phyloP scores from a whole-genome alignment of 2,888 invertebrate species.

The Philonicus albiceps region DNA sequence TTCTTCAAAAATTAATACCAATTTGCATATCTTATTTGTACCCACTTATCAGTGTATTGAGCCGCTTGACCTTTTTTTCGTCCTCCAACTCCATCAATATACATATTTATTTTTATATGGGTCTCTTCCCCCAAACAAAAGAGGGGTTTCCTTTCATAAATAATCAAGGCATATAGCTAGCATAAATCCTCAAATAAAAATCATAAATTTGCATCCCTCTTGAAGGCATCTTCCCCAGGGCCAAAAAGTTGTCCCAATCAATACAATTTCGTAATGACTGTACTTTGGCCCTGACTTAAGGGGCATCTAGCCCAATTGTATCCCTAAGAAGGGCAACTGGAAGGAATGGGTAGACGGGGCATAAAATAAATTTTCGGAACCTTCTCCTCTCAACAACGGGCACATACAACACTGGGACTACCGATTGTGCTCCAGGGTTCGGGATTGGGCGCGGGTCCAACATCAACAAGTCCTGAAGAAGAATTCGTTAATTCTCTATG shows the following conservation, averaged over 20 bases:
- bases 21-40: neutral
- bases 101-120: neutral
- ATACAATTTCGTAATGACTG: neutral
- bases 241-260: neutral
- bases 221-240: neutral
- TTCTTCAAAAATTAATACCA: neutral
- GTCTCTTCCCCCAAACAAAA: neutral
- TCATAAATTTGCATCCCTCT: neutral
- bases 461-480: constrained; percentile 14
- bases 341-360: neutral
- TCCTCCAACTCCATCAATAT: neutral
- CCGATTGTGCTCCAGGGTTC: neutral
- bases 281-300: neutral
- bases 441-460: neutral
- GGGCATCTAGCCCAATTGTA: neutral
- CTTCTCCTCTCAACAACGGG: neutral
- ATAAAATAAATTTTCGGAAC: neutral
- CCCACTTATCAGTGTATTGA: neutral
- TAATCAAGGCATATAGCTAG: neutral
- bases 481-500: constrained; percentile 9
- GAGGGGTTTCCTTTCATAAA: neutral
- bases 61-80: neutral
- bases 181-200: neutral
- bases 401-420: neutral
- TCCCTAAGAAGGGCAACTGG: neutral